phyloP scores from a whole-genome alignment of 1,140 invertebrate genomes.

The Musca vetustissima region DNA sequence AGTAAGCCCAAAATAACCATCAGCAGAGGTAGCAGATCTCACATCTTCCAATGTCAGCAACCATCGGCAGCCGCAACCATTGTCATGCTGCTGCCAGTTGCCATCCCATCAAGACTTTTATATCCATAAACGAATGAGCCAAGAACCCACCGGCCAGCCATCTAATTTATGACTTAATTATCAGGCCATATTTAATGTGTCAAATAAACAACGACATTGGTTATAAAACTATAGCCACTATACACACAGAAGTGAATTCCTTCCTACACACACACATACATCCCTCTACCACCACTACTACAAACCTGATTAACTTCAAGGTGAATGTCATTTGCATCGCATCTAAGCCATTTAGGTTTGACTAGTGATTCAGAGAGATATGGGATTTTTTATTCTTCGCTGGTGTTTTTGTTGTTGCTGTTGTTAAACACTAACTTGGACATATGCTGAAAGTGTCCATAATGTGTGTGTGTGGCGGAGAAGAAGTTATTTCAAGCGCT shows the following conservation, averaged over 20 bases:
- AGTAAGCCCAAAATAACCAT: neutral
- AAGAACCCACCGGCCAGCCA: conserved; percentile 35
- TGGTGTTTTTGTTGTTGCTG: no score
- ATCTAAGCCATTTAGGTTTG: no score
- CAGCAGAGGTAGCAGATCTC: neutral
- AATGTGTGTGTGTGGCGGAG: no score
- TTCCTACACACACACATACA: neutral
- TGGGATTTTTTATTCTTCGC: no score
- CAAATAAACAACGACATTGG: conserved; percentile 54
- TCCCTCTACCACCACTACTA: neutral
- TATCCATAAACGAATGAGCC: no score
- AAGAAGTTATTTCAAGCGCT: no score
- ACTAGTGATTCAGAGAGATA: no score
- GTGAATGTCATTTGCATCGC: no score
- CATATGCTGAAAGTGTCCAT: conserved; percentile 3
- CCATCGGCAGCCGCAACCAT: conserved; percentile 18
- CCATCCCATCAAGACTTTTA: no score
- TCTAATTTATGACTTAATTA: conserved; percentile 57
- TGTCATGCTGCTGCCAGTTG: no score
- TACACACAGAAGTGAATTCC: neutral
- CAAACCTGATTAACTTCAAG: no score
- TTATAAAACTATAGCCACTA: conserved; percentile 51
- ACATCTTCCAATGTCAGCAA: conserved; percentile 6
- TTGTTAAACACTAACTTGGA: no score
- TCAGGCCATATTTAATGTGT: conserved; percentile 57